Evolutionary conservation across 2,888 invertebrate species (phyloP).

Genomic region (Octonoba sinensis): DNA sequence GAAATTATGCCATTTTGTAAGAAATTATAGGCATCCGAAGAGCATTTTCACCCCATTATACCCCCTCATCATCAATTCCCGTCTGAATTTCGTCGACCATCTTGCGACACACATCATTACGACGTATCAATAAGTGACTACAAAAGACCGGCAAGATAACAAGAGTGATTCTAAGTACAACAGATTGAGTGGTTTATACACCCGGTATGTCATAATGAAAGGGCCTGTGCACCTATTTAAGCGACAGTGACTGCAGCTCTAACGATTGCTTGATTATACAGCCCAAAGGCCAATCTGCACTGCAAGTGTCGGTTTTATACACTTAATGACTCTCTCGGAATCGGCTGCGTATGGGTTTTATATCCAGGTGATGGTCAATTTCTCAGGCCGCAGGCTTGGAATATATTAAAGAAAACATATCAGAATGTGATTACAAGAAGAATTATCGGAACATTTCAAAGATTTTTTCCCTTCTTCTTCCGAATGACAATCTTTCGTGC

Average conservation of each 20-base stretch:
- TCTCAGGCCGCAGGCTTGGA: not conserved
- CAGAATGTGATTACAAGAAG: conserved; percentile 8
- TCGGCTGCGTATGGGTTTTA: too few species aligned
- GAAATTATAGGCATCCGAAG: too few species aligned
- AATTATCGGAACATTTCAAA: conserved; percentile 9
- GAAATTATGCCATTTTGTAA: too few species aligned
- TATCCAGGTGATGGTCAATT: not conserved
- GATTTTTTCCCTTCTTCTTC: not conserved
- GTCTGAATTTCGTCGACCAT: not conserved
- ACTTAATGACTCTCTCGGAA: too few species aligned
- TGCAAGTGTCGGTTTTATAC: too few species aligned
- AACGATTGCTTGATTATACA: conserved; percentile 60
- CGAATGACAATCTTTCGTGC: not conserved
- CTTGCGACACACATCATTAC: too few species aligned
- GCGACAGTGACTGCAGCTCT: conserved; percentile 46
- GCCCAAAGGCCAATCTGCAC: conserved; percentile 14
- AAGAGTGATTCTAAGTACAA: conserved; percentile 51
- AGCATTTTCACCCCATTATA: too few species aligned
- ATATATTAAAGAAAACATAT: conserved; percentile 15
- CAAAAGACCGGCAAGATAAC: conserved; percentile 45
- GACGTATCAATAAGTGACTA: too few species aligned
- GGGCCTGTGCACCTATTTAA: conserved; percentile 45
- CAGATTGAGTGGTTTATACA: conserved; percentile 47
- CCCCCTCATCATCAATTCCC: not conserved
- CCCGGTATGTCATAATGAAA: conserved; percentile 58